These are phyloP conservation scores for Stylophora pistillata DNA, from an alignment of 64 coral and sea anemone species.

Conservation along the genomic window DNA sequence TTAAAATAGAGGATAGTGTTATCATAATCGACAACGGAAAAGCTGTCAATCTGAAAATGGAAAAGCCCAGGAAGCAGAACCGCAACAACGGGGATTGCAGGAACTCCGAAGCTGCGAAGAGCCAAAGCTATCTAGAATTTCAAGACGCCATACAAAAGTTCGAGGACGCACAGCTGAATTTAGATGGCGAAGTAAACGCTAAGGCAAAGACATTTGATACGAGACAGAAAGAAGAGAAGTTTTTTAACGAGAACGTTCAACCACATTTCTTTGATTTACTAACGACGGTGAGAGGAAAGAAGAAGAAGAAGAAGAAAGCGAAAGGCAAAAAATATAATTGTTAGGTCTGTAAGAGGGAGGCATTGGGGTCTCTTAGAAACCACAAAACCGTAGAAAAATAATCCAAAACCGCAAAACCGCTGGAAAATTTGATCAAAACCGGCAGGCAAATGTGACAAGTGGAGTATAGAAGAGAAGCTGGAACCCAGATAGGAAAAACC, in stretches of 20 bases:
- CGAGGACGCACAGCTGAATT: slow-evolving; percentile 15
- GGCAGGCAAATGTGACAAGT: no score
- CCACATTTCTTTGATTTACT: slow-evolving; percentile 10
- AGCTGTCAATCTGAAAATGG: slow-evolving; percentile 12
- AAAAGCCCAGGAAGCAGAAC: not conserved
- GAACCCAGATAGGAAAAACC: not conserved
- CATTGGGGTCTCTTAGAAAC: no score
- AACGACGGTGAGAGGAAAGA: slow-evolving; percentile 14
- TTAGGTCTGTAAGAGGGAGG: not conserved
- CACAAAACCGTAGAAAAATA: no score
- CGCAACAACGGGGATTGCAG: not conserved
- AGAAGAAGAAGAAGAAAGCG: not conserved
- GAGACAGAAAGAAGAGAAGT: not conserved
- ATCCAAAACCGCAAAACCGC: not conserved
- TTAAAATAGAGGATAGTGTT: slow-evolving; percentile 6
- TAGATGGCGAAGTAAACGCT: slow-evolving; percentile 13
- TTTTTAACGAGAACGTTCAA: slow-evolving; percentile 38
- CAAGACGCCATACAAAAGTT: slow-evolving; percentile 28
- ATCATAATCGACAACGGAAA: slow-evolving; percentile 25
- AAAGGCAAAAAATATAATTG: slow-evolving; percentile 20
- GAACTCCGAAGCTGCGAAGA: not conserved
- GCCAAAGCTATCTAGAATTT: slow-evolving; percentile 19
- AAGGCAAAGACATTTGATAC: slow-evolving; percentile 15
- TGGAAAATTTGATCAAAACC: no score
- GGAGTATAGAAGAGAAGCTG: no score